Base-by-base conservation (phyloP, 2,113 vertebrate species). In the Entomyzon cyanotis region DNA sequence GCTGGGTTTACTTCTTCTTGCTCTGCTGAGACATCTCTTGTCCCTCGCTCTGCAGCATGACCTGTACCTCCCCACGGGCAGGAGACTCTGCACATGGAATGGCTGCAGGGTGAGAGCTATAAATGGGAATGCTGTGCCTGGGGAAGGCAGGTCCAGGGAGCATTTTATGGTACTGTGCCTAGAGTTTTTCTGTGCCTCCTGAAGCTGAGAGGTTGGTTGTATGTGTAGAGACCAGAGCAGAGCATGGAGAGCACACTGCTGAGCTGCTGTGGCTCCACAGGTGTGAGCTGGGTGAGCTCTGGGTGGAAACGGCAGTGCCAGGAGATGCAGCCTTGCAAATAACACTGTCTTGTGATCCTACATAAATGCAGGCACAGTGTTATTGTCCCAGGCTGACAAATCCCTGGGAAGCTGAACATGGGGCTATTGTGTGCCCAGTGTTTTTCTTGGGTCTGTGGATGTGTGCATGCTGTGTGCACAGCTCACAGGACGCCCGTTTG, bases 191-290 rank as follows among this genome's bases (percentile, higher is more conserved):
- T 62, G 47, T 80, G 53, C 23, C 10, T 91, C 15, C 12, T 13
- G 3, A 56, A 63, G 50, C 28, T 23, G 37, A 24, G 63, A 28
- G 31, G 19, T 22, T 59, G 62, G 14, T 7, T 50, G 19, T 33
- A 17, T 56, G 31, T 1, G 0, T 31, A 11, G 53, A 56, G 44
- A 46, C 24, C 22, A 6, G 37, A 16, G 33, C 42, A 42, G 65
- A 62, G 64, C 1, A 2, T 0, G 1, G 5, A 58, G 70, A 22
- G 28, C 16, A 10, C 0, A 0, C 5, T 55, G 30, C 19, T 13
- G 4, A 46, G 12, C n/a, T 5, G 30, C 77, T 47, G 47, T 28
- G n/a, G 39, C 37, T 59, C 16, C 0, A 0, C 28, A 11, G 50
- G 50, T 11, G 8, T 2, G 13, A 88, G 37, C 52, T 53, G 60